Conservation (phyloP, 2,888 invertebrate species). For the Cantharis rustica region DNA sequence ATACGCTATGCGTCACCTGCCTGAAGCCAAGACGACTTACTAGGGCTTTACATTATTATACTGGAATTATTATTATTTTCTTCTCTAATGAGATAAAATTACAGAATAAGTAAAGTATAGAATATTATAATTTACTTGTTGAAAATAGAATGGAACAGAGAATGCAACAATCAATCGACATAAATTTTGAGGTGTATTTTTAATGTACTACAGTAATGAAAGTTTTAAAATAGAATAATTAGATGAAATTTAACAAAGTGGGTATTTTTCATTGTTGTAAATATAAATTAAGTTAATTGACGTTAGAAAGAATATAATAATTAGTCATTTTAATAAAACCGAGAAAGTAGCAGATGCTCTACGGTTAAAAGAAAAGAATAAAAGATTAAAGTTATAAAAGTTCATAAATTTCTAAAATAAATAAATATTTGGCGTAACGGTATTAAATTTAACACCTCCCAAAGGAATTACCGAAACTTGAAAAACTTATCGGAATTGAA, state of each 20-base stretch:
- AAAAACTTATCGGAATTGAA: slow-evolving; percentile 37
- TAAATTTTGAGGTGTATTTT: too few relatives aligned
- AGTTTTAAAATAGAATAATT: neutral
- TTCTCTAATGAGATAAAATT: too few relatives aligned
- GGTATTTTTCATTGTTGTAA: neutral
- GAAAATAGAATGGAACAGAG: too few relatives aligned
- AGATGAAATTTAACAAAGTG: neutral
- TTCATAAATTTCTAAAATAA: slow-evolving; percentile 10
- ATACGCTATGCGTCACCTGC: too few relatives aligned
- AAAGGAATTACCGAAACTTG: slow-evolving; percentile 41
- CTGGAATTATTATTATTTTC: too few relatives aligned
- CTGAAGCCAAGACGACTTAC: too few relatives aligned
- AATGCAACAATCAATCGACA: too few relatives aligned
- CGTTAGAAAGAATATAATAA: neutral
- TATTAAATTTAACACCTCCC: slow-evolving; percentile 41
- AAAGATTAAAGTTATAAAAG: neutral
- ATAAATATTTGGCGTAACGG: slow-evolving; percentile 42
- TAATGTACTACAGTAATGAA: too few relatives aligned
- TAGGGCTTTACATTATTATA: too few relatives aligned
- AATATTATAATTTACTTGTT: too few relatives aligned
- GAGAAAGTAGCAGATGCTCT: neutral
- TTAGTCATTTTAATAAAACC: neutral
- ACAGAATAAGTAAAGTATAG: too few relatives aligned
- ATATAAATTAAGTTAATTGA: neutral
- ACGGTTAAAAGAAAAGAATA: neutral